phyloP scores from a whole-genome alignment of 2,888 invertebrate genomes.

The Thymelicus acteon region DNA sequence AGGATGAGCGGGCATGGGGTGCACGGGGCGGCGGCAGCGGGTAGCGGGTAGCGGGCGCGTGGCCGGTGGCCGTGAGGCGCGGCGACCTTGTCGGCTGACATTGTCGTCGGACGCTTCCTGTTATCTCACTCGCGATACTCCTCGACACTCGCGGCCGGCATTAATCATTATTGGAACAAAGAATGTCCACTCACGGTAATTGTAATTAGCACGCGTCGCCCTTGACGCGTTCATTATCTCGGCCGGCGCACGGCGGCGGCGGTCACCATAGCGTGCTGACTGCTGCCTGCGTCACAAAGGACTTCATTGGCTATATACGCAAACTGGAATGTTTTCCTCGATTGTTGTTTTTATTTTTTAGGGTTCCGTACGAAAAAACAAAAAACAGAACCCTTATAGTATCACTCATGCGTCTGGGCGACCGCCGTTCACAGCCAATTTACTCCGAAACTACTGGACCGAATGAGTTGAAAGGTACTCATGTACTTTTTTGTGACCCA shows the following conservation, averaged over 20 bases:
- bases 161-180: conserved; percentile 84
- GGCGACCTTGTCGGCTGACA: conserved; percentile 72
- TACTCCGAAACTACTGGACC: no score
- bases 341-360: conserved; percentile 70
- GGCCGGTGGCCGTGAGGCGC: conserved; percentile 23
- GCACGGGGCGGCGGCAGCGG: no score
- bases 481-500: no score
- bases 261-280: conserved; percentile 60
- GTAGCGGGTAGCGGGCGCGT: no score
- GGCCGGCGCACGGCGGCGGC: conserved; percentile 69
- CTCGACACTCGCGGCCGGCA: conserved; percentile 74
- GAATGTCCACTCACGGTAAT: conserved; percentile 84
- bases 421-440: no score
- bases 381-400: no score
- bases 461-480: no score
- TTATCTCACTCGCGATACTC: conserved; percentile 79
- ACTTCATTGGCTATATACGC: conserved; percentile 60
- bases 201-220: conserved; percentile 80
- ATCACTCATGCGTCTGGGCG: no score
- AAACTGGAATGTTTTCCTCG: conserved; percentile 74
- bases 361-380: no score
- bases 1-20: not conserved
- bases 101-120: conserved; percentile 80
- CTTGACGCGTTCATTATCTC: conserved; percentile 66
- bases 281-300: conserved; percentile 73